phyloP scores from a whole-genome alignment of 2,113 vertebrate genomes.

The Gymnarchus niloticus region DNA sequence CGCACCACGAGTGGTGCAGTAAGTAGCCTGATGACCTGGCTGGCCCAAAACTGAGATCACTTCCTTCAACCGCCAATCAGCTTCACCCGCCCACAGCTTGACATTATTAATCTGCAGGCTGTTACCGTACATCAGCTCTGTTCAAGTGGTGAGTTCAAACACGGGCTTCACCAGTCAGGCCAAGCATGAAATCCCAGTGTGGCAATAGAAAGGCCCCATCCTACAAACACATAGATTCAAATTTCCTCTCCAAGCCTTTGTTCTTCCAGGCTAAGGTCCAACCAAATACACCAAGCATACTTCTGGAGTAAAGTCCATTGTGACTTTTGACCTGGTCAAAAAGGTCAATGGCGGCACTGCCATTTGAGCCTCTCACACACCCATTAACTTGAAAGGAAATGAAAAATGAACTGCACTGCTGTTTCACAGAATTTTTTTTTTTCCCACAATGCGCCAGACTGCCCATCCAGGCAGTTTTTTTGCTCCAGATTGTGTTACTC shows the following conservation, averaged over 20 bases:
- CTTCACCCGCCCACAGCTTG: not conserved
- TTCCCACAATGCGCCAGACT: not conserved
- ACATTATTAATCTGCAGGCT: not conserved
- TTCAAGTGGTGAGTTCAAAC: not conserved
- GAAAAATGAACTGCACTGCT: not conserved
- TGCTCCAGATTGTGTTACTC: not conserved
- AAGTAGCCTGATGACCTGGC: not conserved
- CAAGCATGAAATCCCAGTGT: not conserved
- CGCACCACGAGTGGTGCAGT: not conserved
- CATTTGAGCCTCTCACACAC: not conserved
- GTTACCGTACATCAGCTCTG: not conserved
- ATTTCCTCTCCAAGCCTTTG: not conserved
- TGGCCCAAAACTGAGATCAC: not conserved
- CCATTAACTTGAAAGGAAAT: constrained; percentile 30
- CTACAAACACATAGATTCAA: not conserved
- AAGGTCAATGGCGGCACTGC: constrained; percentile 23
- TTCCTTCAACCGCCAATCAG: not conserved
- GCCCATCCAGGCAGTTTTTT: not conserved
- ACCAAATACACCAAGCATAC: not conserved
- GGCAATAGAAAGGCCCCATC: not conserved
- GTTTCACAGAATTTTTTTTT: not conserved
- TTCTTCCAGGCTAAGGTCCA: not conserved
- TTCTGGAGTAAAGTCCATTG: constrained; percentile 5
- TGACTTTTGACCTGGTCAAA: constrained; percentile 29
- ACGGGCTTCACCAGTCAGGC: not conserved